Conservation (phyloP, 2,797 vertebrate species). For the Erethizon dorsatum region DNA sequence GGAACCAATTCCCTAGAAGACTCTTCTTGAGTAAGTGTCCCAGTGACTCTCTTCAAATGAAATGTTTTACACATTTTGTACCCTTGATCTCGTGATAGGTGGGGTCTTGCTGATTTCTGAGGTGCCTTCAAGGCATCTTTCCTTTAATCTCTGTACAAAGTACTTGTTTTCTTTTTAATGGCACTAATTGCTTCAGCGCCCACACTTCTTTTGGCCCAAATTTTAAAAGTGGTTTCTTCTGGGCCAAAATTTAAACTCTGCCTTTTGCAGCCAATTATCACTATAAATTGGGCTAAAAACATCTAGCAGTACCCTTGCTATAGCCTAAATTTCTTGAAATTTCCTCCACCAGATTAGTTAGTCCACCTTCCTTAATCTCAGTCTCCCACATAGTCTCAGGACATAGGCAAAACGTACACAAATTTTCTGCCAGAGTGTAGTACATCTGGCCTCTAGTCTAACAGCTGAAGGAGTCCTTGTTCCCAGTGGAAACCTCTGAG, state of each 20-base stretch:
- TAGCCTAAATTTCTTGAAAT: not conserved
- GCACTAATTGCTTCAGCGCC: not conserved
- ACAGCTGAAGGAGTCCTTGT: not conserved
- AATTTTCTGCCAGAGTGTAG: not conserved
- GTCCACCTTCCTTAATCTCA: not conserved
- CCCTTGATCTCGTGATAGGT: not conserved
- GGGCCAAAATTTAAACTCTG: not conserved
- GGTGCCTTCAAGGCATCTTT: not conserved
- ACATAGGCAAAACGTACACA: not conserved
- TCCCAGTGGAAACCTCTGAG: not conserved
- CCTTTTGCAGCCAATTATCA: not conserved
- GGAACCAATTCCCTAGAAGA: not conserved
- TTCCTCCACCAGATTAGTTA: not conserved
- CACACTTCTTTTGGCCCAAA: not conserved
- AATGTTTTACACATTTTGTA: not conserved
- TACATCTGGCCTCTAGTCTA: not conserved
- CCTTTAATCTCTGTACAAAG: not conserved
- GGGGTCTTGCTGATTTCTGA: not conserved
- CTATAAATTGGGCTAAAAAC: not conserved
- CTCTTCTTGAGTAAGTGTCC: not conserved
- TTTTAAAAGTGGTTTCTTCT: not conserved
- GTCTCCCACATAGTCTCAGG: not conserved
- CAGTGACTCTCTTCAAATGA: not conserved
- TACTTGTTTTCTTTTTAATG: not conserved
- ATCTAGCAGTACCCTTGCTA: not conserved